Percentiles rank a stretch among this genome's conserved stretches.
Evolutionary conservation across 2,888 invertebrate genomes (phyloP).

Genomic region (Pelosia muscerda): DNA sequence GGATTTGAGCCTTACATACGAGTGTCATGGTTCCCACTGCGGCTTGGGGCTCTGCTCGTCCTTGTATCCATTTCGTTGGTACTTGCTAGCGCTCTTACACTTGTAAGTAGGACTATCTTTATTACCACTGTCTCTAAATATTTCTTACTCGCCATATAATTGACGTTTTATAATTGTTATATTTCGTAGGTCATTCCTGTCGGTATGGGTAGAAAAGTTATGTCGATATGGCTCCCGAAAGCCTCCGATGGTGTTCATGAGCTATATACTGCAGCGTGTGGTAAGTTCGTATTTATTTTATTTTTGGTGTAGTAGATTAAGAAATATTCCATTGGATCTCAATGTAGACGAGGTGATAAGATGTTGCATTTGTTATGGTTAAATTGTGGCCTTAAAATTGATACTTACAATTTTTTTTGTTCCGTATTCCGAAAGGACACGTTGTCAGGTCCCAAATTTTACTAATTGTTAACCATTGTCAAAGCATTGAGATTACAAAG

Average conservation of each 20-base stretch:
- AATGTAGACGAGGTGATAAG: no score
- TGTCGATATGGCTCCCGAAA: conserved; percentile 93
- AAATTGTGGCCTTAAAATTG: no score
- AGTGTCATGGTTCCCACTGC: conserved; percentile 93
- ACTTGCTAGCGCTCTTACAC: conserved; percentile 92
- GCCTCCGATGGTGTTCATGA: conserved; percentile 94
- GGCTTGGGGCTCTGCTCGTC: conserved; percentile 89
- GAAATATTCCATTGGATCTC: background rate
- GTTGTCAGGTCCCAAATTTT: no score
- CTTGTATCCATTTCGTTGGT: conserved; percentile 95
- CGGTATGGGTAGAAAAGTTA: conserved; percentile 94
- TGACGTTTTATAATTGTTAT: background rate
- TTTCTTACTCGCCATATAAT: background rate
- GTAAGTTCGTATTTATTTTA: conserved; percentile 57
- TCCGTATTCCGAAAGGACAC: no score
- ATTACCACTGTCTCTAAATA: background rate
- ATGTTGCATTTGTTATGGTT: no score
- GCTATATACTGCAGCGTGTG: conserved; percentile 97
- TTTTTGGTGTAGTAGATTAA: background rate
- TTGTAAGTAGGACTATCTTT: conserved; percentile 71
- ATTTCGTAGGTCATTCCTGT: conserved; percentile 91
- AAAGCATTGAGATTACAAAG: no score
- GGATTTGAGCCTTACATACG: conserved; percentile 96
- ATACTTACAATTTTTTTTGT: no score
- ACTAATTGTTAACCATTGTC: no score